Evolutionary conservation across 1,140 invertebrate genomes (phyloP).

Genomic region (Sinella curviseta): DNA sequence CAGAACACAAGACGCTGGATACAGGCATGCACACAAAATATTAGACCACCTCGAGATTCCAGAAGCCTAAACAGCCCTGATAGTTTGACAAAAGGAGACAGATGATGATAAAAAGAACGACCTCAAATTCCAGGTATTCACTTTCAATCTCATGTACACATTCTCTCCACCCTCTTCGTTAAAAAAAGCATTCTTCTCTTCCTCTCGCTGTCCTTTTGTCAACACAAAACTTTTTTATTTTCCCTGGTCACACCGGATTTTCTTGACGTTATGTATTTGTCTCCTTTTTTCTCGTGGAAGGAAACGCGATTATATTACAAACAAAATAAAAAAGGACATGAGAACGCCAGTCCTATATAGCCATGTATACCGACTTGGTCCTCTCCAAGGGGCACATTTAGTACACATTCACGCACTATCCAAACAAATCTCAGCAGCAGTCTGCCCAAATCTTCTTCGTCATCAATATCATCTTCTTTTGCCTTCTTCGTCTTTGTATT

Average conservation of each 20-base stretch:
- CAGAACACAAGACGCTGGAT: no score
- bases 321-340: neutral
- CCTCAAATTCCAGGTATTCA: slow-evolving; percentile 19
- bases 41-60: no score
- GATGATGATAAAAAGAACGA: neutral
- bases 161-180: neutral
- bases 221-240: slow-evolving; percentile 12
- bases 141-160: slow-evolving; percentile 1
- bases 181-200: neutral
- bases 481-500: no score
- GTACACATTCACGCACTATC: neutral
- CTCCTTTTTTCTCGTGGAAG: neutral
- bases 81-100: neutral
- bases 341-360: neutral
- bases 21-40: no score
- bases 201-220: neutral
- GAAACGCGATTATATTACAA: slow-evolving; percentile 8
- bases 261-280: neutral
- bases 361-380: no score
- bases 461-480: neutral
- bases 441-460: neutral
- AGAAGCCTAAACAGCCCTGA: neutral
- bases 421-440: slow-evolving; percentile 24
- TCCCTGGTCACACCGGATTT: slow-evolving; percentile 13
- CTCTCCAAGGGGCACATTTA: neutral